Evolutionary conservation across 1,140 invertebrate species (phyloP).

Genomic region (Aculops lycopersici): DNA sequence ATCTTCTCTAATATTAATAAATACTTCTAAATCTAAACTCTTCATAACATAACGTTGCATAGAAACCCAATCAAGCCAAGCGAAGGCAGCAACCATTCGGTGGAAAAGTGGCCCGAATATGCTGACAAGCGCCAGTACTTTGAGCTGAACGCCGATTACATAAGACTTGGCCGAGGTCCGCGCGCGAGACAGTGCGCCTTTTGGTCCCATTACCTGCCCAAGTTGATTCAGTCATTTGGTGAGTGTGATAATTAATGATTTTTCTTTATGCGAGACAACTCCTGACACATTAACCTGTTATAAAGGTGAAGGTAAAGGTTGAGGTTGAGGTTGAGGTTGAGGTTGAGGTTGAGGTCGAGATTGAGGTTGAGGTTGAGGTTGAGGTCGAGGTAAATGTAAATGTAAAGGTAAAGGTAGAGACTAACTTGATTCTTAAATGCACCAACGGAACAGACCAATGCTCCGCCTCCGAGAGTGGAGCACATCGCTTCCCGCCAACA

Average conservation of each 20-base stretch:
- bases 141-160: constrained; percentile 34
- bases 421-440: no score
- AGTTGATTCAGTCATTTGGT: constrained; percentile 20
- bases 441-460: no score
- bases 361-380: no score
- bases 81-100: constrained; percentile 19
- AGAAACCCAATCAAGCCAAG: constrained; percentile 25
- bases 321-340: no score
- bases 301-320: background rate
- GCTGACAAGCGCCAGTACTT: constrained; percentile 52
- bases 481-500: no score
- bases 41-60: constrained; percentile 10
- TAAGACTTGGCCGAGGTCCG: constrained; percentile 43
- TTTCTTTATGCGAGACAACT: background rate
- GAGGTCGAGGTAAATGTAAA: no score
- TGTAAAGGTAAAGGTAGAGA: no score
- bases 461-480: no score
- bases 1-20: background rate
- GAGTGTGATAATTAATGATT: background rate
- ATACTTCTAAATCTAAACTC: background rate
- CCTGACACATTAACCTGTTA: background rate
- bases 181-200: constrained; percentile 69
- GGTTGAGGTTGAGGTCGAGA: no score
- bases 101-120: constrained; percentile 48
- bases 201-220: constrained; percentile 75